Conservation (phyloP, 2,888 invertebrate genomes). For the Tenthredo scrophulariae region DNA sequence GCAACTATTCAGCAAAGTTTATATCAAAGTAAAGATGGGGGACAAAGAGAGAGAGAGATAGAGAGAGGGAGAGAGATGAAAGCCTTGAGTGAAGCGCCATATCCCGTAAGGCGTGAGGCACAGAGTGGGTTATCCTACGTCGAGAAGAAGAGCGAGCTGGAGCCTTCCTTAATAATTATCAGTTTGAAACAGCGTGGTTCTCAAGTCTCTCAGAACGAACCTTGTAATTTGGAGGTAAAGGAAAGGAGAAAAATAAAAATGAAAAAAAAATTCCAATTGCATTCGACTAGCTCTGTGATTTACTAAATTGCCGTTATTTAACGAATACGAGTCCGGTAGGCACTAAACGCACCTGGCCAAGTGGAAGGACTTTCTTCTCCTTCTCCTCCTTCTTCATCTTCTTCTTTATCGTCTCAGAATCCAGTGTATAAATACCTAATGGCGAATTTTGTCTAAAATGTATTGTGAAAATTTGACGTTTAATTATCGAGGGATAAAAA, state of each 20-base stretch:
- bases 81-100: not conserved
- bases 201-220: constrained; percentile 31
- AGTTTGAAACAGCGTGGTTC: constrained; percentile 40
- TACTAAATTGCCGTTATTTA: constrained; percentile 41
- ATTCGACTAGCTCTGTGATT: constrained; percentile 49
- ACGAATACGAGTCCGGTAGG: constrained; percentile 1
- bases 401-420: not conserved
- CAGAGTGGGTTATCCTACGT: not conserved
- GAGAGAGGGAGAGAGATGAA: not conserved
- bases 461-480: not conserved
- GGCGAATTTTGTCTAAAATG: not conserved
- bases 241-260: not conserved
- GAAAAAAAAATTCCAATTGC: constrained; percentile 37
- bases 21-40: not conserved
- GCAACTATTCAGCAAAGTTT: not conserved
- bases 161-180: constrained; percentile 39
- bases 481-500: not conserved
- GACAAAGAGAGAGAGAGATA: not conserved
- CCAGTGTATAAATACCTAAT: not conserved
- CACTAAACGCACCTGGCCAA: constrained; percentile 21
- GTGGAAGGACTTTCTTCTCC: not conserved
- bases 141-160: not conserved
- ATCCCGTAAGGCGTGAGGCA: too few species aligned
- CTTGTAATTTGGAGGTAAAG: constrained; percentile 40
- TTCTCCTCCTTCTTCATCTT: not conserved